Conservation (phyloP, 1,140 invertebrate species). For the Dreissena polymorpha region DNA sequence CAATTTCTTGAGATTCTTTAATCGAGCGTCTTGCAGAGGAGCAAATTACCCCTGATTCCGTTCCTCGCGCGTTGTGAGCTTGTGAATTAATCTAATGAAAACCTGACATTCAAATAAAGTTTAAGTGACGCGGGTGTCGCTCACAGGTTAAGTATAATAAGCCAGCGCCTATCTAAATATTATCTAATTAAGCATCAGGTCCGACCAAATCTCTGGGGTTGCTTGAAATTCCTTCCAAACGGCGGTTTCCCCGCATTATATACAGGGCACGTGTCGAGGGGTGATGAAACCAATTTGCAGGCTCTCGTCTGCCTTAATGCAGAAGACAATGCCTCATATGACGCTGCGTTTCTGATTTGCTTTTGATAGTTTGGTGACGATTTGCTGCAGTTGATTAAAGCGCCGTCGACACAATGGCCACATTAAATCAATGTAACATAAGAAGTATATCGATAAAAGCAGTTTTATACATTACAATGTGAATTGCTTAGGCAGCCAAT, state of each 20-base stretch:
- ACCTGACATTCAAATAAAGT: conserved; percentile 12
- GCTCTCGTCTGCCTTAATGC: neutral
- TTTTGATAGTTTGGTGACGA: no score
- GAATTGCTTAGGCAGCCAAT: no score
- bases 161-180: conserved; percentile 14
- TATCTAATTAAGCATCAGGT: conserved; percentile 18
- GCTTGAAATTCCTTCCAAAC: neutral
- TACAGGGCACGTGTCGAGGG: neutral
- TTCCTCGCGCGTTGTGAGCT: no score
- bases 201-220: neutral
- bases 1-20: conserved; percentile 15
- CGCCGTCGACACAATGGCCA: no score
- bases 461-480: no score
- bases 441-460: no score
- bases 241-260: neutral
- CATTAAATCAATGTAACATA: no score
- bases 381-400: no score
- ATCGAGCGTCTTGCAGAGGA: neutral
- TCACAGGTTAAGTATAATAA: neutral
- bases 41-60: conserved; percentile 3
- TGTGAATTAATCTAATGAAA: conserved; percentile 9
- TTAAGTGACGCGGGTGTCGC: neutral
- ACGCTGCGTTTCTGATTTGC: no score
- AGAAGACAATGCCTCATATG: neutral
- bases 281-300: conserved; percentile 5